Base-by-base conservation (phyloP, 1,140 invertebrate genomes). In the Pseudomyrmex gracilis region DNA sequence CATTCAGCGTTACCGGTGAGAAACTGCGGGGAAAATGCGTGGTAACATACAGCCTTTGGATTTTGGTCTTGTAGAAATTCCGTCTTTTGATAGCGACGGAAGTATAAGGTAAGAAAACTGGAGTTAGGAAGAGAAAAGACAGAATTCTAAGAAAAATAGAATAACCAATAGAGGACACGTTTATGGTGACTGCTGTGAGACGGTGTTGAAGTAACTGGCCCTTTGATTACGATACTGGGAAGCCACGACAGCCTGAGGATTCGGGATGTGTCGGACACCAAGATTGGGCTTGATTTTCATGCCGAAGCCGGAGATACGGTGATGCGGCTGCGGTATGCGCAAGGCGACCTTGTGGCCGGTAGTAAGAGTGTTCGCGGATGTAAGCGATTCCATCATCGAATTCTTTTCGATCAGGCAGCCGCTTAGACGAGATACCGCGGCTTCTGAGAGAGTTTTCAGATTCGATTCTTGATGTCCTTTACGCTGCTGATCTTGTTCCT, bases 141-240 rank as follows among this genome's bases (percentile, higher is more conserved):
- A 22, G 20, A 68, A 9, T 20, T 24, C 2, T 1, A 13, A 61
- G 34, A n/a, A 3, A n/a, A 10, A 49, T 12, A 12, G 63, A 63
- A 63, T 57, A 45, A 57, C 58, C 2, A n/a, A 43, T 15, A 4
- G 60, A 20, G 49, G 17, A 68, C 8, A 34, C 3, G 2, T 13
- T 88, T 88, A 88, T 12, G 83, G 87, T 8, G 87, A 89, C 68
- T 90, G 91, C 34, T 92, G 91, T 0, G 89, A 85, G 47, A 87
- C 70, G 13, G 71, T 22, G 67, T 90, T 90, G 80, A 92, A 91
- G 64, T 86, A 93, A 24, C 76, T 89, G n/a, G 90, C 86, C 66
- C 93, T 91, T 84, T 94, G 93, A 87, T 94, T 94, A 20, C 93
- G 91, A 63, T 92, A 93, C 53, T 94, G 93, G 1, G 93, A 94